Conservation (phyloP, 2,113 vertebrate species). For the Charadrius vociferus region DNA sequence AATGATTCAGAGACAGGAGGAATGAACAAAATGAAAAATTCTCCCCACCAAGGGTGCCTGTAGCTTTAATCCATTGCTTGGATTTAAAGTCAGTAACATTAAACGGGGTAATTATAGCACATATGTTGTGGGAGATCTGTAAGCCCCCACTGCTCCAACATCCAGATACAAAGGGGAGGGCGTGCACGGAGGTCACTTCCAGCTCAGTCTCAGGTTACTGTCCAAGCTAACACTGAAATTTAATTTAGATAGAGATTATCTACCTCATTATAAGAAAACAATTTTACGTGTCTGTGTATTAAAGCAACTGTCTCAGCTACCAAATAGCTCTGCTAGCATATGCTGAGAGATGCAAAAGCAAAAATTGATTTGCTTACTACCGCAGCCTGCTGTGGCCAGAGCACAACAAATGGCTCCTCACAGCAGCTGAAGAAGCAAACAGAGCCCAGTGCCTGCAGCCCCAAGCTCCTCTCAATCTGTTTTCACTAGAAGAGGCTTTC, state of each 20-base stretch:
- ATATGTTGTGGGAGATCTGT: not conserved
- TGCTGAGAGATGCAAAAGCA: not conserved
- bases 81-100: not conserved
- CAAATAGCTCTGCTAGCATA: not conserved
- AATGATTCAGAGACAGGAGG: not conserved
- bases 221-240: not conserved
- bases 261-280: not conserved
- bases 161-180: not conserved
- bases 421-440: not conserved
- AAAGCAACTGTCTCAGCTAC: not conserved
- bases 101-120: conserved; percentile 12
- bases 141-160: not conserved
- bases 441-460: not conserved
- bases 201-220: not conserved
- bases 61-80: not conserved
- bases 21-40: not conserved
- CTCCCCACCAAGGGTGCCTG: not conserved
- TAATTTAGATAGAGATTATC: not conserved
- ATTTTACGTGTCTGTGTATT: not conserved
- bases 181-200: not conserved
- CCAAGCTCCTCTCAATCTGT: not conserved
- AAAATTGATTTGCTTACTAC: not conserved
- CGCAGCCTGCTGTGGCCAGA: not conserved
- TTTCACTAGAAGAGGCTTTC: not conserved
- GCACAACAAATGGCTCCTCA: not conserved